Conservation (phyloP, 2,113 vertebrate species). For the Urocitellus parryii region DNA sequence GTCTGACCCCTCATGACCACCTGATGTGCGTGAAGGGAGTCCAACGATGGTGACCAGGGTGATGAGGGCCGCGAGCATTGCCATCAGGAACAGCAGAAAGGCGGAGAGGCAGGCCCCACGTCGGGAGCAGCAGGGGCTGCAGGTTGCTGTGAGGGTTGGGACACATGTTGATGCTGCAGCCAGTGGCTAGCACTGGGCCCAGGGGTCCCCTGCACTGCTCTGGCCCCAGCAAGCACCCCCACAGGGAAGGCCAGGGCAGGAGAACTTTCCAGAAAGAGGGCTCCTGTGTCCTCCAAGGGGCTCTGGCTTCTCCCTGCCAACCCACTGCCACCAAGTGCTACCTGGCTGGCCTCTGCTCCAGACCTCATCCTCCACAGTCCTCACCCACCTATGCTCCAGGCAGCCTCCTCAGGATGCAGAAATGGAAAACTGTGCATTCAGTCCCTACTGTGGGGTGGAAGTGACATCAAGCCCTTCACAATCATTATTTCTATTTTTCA, state of each 20-base stretch:
- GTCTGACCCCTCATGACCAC: constrained; percentile 49
- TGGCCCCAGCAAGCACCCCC: background rate
- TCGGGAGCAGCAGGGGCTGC: constrained; percentile 67
- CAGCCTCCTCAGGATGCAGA: background rate
- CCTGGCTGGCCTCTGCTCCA: background rate
- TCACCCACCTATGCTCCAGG: background rate
- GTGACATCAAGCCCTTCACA: background rate
- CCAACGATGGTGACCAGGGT: constrained; percentile 65
- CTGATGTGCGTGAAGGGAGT: constrained; percentile 73
- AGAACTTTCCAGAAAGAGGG: background rate
- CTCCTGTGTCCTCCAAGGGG: background rate
- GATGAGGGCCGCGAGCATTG: background rate
- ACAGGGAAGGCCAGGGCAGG: background rate
- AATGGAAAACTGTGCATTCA: background rate
- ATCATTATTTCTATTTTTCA: background rate
- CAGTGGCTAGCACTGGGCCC: background rate
- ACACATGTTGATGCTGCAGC: background rate
- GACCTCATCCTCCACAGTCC: background rate
- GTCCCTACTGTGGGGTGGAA: background rate
- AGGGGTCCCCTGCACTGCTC: background rate
- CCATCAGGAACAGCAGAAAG: constrained; percentile 73
- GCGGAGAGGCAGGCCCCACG: constrained; percentile 75
- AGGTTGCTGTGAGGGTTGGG: background rate
- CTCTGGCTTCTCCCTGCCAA: background rate
- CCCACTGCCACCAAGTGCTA: background rate